A percentile compares a stretch with the other conserved stretches of the same genome.
These are phyloP conservation scores for Nycticryphes semicollaris DNA, from an alignment of 2,113 vertebrate species.

Conservation along the genomic window DNA sequence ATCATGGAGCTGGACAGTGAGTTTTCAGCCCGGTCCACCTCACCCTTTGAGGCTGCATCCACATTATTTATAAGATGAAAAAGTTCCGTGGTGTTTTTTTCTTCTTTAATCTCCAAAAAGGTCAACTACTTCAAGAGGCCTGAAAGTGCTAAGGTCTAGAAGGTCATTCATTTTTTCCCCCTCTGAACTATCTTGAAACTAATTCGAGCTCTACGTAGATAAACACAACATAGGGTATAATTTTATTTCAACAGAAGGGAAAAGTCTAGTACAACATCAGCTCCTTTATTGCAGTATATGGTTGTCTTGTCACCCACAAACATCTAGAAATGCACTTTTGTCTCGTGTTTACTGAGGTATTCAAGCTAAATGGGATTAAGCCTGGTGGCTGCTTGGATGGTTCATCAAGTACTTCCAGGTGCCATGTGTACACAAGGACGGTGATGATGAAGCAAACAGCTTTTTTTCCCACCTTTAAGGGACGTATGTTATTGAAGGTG, in stretches of 20 bases:
- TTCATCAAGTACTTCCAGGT: not conserved
- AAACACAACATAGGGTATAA: not conserved
- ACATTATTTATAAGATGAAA: not conserved
- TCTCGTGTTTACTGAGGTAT: not conserved
- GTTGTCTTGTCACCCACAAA: not conserved
- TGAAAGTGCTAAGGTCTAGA: accelerated
- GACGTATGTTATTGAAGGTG: not conserved
- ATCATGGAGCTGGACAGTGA: accelerated
- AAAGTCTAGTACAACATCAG: not conserved
- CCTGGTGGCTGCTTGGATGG: not conserved
- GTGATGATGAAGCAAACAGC: not conserved
- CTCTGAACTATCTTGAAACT: not conserved
- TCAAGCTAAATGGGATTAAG: not conserved
- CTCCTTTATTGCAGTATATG: not conserved
- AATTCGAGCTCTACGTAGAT: not conserved
- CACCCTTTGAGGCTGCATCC: not conserved
- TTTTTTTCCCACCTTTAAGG: not conserved
- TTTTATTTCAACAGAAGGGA: not conserved
- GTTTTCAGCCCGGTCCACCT: not conserved
- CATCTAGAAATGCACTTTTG: not conserved
- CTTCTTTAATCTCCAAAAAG: not conserved
- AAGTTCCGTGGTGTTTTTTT: not conserved
- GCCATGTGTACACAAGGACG: not conserved
- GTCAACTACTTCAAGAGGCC: not conserved
- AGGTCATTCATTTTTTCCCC: not conserved